These are phyloP conservation scores for Cheilosia urbana DNA, from an alignment of 2,888 invertebrate species.

Conservation along the genomic window DNA sequence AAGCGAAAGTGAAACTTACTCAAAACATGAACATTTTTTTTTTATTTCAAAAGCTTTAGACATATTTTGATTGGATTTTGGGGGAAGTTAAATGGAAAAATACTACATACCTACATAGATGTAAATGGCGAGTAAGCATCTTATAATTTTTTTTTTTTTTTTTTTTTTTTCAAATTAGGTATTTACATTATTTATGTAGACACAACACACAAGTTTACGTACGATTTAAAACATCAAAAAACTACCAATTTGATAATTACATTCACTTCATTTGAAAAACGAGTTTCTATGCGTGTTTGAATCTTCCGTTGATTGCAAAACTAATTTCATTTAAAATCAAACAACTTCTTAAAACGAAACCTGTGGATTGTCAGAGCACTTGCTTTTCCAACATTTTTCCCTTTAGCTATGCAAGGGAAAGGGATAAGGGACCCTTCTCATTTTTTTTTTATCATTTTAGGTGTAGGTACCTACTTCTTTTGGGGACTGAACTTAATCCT, in stretches of 20 bases:
- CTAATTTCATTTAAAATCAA: constrained; percentile 23
- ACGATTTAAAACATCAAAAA: not conserved
- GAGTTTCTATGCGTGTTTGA: constrained; percentile 1
- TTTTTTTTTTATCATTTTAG: not conserved
- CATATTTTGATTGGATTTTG: constrained; percentile 4
- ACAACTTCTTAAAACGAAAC: constrained; percentile 25
- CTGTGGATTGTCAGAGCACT: constrained; percentile 9
- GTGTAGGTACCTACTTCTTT: too few species aligned
- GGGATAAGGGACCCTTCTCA: too few species aligned
- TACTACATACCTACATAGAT: not conserved
- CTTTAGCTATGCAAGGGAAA: not conserved
- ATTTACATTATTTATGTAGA: not conserved
- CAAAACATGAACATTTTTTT: constrained; percentile 64
- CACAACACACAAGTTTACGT: not conserved
- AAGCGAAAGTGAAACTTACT: constrained; percentile 83
- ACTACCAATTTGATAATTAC: not conserved
- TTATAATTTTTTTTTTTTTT: not conserved
- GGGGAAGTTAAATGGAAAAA: constrained; percentile 6
- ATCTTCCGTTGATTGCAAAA: constrained; percentile 28
- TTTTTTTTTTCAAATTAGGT: not conserved
- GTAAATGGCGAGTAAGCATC: not conserved
- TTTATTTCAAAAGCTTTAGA: constrained; percentile 67
- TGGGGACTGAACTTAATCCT: too few species aligned
- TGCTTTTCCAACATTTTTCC: not conserved
- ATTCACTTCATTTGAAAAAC: constrained; percentile 6